phyloP scores from a whole-genome alignment of 2,113 vertebrate genomes.

The Sturnira hondurensis region DNA sequence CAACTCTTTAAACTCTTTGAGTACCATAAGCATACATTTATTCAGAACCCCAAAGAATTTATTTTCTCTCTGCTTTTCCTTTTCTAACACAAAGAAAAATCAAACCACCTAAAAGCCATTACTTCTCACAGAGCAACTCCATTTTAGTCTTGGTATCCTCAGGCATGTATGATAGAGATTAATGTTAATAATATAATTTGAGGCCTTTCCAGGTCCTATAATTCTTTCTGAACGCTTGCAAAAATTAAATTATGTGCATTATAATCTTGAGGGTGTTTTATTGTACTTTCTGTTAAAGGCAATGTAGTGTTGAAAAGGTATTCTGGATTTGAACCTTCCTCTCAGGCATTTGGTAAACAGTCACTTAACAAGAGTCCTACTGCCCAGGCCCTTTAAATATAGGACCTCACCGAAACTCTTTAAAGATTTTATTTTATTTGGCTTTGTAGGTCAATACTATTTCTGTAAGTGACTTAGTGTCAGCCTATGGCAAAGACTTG shows the following conservation, averaged over 20 bases:
- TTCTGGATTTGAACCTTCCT: neutral
- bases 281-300: neutral
- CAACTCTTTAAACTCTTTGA: neutral
- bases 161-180: neutral
- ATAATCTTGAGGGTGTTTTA: neutral
- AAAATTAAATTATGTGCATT: neutral
- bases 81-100: neutral
- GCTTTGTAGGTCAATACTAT: neutral
- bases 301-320: neutral
- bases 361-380: neutral
- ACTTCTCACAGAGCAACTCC: neutral
- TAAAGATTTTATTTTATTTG: neutral
- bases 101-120: neutral
- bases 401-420: neutral
- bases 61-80: neutral
- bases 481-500: neutral
- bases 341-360: neutral
- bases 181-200: neutral
- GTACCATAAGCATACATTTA: neutral
- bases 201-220: neutral
- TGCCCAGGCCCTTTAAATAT: neutral
- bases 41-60: slow-evolving; percentile 13
- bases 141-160: neutral
- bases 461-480: neutral
- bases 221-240: neutral